Evolutionary conservation across 2,888 invertebrate genomes (phyloP), one percentile per base, ranked within the genome.

Genomic region (Patella caerulea): DNA sequence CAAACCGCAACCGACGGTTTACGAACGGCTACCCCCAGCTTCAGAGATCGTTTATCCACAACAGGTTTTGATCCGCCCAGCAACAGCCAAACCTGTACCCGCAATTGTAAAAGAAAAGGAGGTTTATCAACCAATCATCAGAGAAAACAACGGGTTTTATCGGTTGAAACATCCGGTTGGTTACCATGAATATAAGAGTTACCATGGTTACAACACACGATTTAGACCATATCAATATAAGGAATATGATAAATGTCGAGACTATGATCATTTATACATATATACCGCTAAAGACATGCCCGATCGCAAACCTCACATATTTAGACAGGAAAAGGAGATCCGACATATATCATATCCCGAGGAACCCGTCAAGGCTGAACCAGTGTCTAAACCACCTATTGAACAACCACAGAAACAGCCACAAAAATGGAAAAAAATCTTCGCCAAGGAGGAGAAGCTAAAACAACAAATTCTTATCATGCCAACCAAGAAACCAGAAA

Each of bases 271-370:
- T 65, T 65, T 65, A 24, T 65, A 12, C 24, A 24, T 65, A 65
- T 65, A 65, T 65, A 65, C 65, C 24, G 65, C 65, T 14, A 65
- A 65, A 65, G 65, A 65, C 24, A 24, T 24, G 9, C 65, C 65
- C 12, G 65, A 65, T 14, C 19, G 14, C 11, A 65, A 65, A 65
- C 65, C 65, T 24, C 65, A 65, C 24, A 65, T 65, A 65, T 19
- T 65, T 12, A 19, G 65, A 19, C 19, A 19, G 19, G 65, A 65
- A 7, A 65, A 65, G 17, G 65, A 65, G 3, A 65, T 65, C 14
- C 19, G 14, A 14, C 65, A 65, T 65, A 65, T 65, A 12, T 65
- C 19, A 11, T 65, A 65, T 65, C 45, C 45, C 1, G 9, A 19
- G 24, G 65, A 65, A 24, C 19, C 19, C 9, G 11, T 24, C 9